Evolutionary conservation across 2,888 invertebrate genomes (phyloP).

Genomic region (Drosophila falleni): DNA sequence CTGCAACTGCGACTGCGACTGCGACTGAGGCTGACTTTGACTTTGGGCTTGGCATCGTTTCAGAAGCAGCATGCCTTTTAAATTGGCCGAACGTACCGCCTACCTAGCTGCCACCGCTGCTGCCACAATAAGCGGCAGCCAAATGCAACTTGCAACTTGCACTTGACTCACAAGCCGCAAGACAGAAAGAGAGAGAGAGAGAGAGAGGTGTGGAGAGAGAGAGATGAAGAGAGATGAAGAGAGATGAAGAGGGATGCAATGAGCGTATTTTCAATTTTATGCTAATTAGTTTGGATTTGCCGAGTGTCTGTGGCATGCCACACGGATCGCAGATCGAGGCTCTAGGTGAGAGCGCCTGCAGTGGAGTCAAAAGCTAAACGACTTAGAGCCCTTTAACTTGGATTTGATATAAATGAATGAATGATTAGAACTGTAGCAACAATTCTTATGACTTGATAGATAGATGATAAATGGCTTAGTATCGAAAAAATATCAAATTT

Average conservation of each 20-base stretch:
- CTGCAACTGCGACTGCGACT: background rate
- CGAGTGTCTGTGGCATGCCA: slow-evolving; percentile 27
- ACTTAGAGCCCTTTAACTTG: background rate
- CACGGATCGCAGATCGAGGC: slow-evolving; percentile 6
- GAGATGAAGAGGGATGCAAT: slow-evolving; percentile 62
- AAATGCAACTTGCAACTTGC: slow-evolving; percentile 54
- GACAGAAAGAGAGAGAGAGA: background rate
- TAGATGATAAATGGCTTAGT: too few species aligned
- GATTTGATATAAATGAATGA: background rate
- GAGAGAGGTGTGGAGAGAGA: background rate
- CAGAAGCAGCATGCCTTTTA: slow-evolving; percentile 70
- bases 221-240: background rate
- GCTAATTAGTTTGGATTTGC: slow-evolving; percentile 83
- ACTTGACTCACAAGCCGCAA: slow-evolving; percentile 49
- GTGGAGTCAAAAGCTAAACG: slow-evolving; percentile 27
- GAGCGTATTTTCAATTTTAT: slow-evolving; percentile 84
- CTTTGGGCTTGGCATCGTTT: slow-evolving; percentile 42
- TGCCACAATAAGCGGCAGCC: slow-evolving; percentile 34
- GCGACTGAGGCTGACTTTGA: slow-evolving; percentile 18
- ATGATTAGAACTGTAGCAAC: background rate
- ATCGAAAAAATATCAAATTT: too few species aligned
- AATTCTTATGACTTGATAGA: too few species aligned
- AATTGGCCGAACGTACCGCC: slow-evolving; percentile 68
- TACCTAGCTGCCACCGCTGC: slow-evolving; percentile 42
- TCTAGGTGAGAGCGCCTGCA: slow-evolving; percentile 50